Conservation (phyloP, 2,888 invertebrate species). For the Celastrina argiolus region DNA sequence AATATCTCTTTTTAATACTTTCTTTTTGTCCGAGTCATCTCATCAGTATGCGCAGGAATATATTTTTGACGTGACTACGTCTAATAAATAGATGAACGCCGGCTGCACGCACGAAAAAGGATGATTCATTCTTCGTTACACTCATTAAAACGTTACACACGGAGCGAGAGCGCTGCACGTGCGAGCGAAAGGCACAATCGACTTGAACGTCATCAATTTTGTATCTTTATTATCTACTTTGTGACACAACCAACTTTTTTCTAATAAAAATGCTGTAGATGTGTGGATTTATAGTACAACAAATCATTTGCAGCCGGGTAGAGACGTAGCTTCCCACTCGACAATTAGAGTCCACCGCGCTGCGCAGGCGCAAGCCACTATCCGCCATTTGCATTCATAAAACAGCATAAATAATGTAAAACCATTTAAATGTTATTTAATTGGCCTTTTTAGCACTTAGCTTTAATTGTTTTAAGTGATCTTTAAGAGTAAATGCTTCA, state of each 20-base stretch:
- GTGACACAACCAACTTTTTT: background rate
- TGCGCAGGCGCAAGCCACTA: conserved; percentile 26
- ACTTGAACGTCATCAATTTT: too few species aligned
- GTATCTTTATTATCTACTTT: too few species aligned
- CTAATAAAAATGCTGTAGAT: background rate
- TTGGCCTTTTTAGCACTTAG: conserved; percentile 10
- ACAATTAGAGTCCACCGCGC: conserved; percentile 31
- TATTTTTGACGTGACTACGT: too few species aligned
- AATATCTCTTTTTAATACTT: too few species aligned
- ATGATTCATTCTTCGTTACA: too few species aligned
- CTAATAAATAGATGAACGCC: too few species aligned
- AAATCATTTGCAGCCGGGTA: conserved; percentile 24
- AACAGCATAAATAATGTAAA: conserved; percentile 14
- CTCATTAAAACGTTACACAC: too few species aligned
- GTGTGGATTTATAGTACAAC: background rate
- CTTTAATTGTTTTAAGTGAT: conserved; percentile 16
- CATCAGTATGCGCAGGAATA: too few species aligned
- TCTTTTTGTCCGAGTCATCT: too few species aligned
- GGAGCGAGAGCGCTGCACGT: too few species aligned
- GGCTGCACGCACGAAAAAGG: too few species aligned
- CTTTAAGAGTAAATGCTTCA: background rate
- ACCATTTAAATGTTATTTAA: conserved; percentile 7
- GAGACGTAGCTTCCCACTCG: conserved; percentile 29
- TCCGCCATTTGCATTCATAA: conserved; percentile 14
- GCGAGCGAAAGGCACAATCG: too few species aligned